Base-by-base conservation (phyloP, 1,140 invertebrate genomes). In the Cydia splendana region DNA sequence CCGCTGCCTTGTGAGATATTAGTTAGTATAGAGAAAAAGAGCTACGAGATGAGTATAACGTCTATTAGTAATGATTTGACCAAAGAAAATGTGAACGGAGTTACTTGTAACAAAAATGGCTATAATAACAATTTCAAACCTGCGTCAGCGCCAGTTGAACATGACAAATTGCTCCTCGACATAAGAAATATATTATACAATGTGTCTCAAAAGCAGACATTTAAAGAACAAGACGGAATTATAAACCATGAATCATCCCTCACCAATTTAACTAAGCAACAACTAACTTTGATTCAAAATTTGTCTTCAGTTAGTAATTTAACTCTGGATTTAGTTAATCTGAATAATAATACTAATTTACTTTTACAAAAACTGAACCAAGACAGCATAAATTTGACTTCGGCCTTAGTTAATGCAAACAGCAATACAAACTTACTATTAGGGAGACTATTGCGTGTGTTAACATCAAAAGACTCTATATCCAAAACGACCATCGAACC, bases 31-130 rank as follows among this genome's bases (percentile, higher is more conserved):
- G 81, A 79, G 76, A 78, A 77, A 34, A 13, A 53, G 7, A 65
- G 65, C 38, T 80, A 79, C 76, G 57, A 74, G 10, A 28, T 74
- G 1, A 74, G 6, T 10, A 75, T 87, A 53, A 86, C 81, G 74
- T 79, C 83, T 65, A 67, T 85, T 53, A 80, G 71, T 18, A 30
- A 71, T 20, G 80, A 85, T 77, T 77, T 79, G 15, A 81, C 69
- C 69, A 53, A 75, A 51, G 82, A 85, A 57, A 88, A 88, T 76
- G 65, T 86, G 30, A 73, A 85, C 71, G 87, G 87, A n/a, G 77
- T 88, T 34, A 80, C 77, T 38, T 87, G 87, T 78, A 83, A 81
- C 74, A 79, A 28, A 15, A 34, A 74, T 48, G 62, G 69, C n/a
- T 4, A 42, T 38, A 34, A 4, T 69, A 3, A n/a, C 7, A 15